Conservation (phyloP, 2,797 vertebrate genomes). For the Agapornis canus region DNA sequence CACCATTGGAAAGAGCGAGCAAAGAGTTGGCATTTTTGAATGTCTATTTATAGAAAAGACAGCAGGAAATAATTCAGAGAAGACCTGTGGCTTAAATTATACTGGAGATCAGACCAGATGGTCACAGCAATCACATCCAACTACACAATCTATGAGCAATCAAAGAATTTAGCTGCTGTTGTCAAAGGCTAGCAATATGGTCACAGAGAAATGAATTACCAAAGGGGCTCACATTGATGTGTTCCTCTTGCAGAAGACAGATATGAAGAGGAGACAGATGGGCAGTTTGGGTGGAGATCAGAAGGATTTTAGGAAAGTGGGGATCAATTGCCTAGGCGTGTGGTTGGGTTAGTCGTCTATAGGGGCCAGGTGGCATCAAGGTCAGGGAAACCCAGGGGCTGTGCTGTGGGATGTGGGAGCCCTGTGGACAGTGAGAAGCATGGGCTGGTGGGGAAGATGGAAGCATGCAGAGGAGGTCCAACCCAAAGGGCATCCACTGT, state of each 20-base stretch:
- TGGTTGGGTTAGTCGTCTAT: fast-evolving
- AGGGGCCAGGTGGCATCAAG: fast-evolving
- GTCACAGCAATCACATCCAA: slow-evolving; percentile 24
- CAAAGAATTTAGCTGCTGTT: neutral
- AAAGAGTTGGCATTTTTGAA: slow-evolving; percentile 41
- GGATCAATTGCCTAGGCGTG: neutral
- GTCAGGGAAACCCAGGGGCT: neutral
- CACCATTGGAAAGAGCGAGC: neutral
- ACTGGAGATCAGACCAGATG: slow-evolving; percentile 36
- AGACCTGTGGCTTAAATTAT: slow-evolving; percentile 32
- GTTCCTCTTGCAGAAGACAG: neutral
- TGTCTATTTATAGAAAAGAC: slow-evolving; percentile 41
- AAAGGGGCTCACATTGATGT: fast-evolving
- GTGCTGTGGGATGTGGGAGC: neutral
- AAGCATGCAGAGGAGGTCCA: neutral
- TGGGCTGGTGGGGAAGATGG: neutral
- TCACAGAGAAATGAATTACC: neutral
- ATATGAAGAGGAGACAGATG: neutral
- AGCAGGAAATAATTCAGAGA: slow-evolving; percentile 52
- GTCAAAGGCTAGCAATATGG: neutral
- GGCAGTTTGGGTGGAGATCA: neutral
- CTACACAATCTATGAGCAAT: slow-evolving; percentile 5
- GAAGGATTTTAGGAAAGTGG: neutral
- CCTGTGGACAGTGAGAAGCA: neutral
- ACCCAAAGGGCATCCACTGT: neutral